A percentile compares a stretch with the other conserved stretches of the same genome.
Evolutionary conservation across 2,113 vertebrate species (phyloP).

Genomic region (Caranx melampygus): DNA sequence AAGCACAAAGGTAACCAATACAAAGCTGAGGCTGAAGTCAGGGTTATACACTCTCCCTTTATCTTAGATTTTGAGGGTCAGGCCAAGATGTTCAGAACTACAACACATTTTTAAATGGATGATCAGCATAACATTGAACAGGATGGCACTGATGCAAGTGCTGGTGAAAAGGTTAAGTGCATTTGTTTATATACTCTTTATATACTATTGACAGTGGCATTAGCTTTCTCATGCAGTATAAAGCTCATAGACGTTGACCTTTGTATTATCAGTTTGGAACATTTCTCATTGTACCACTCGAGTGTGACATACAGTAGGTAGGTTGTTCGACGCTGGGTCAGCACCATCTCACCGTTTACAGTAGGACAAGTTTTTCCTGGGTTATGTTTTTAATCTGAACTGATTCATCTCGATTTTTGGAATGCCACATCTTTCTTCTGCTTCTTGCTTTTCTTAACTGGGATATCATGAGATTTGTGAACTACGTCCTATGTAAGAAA

Average conservation of each 20-base stretch:
- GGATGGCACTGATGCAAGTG: constrained; percentile 10
- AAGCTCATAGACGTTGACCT: constrained; percentile 45
- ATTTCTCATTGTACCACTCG: constrained; percentile 9
- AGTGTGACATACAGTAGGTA: background rate
- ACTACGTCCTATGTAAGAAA: background rate
- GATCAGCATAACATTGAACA: constrained; percentile 29
- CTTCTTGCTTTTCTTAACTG: background rate
- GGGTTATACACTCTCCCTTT: background rate
- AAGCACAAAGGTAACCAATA: background rate
- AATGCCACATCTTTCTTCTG: background rate
- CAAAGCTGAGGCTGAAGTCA: background rate
- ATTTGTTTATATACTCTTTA: constrained; percentile 24
- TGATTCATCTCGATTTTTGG: background rate
- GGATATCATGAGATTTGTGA: background rate
- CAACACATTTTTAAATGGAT: constrained; percentile 19
- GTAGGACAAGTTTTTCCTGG: background rate
- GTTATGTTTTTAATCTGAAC: background rate
- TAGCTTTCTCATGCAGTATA: constrained; percentile 33
- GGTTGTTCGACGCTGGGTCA: background rate
- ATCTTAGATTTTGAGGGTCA: background rate
- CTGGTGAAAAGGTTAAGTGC: constrained; percentile 55
- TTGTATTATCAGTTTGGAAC: constrained; percentile 32
- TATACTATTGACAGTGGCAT: constrained; percentile 16
- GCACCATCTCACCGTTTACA: background rate
- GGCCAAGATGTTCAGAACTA: background rate